Conservation (phyloP, 2,888 invertebrate species). For the Caenorhabditis sp. region DNA sequence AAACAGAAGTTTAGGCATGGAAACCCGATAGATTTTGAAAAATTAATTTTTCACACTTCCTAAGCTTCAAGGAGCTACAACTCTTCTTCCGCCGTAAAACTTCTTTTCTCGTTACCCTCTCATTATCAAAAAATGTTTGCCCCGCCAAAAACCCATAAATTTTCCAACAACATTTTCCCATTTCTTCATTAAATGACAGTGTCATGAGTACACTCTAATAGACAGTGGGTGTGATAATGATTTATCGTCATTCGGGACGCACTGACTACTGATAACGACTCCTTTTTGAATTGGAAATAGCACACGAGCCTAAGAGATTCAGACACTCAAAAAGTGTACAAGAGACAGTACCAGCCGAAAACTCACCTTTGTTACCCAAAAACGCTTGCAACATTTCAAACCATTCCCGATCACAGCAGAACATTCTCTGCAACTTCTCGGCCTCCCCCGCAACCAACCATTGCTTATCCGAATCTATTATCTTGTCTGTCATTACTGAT, state of each 20-base stretch:
- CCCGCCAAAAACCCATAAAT: constrained; percentile 9
- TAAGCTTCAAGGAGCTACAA: not conserved
- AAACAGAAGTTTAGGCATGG: too few relatives aligned
- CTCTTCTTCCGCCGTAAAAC: not conserved
- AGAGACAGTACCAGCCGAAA: constrained; percentile 19
- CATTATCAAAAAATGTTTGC: constrained; percentile 15
- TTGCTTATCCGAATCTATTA: constrained; percentile 14
- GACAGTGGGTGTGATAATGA: constrained; percentile 68
- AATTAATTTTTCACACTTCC: too few relatives aligned
- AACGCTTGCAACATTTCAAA: constrained; percentile 5
- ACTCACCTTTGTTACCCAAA: constrained; percentile 43
- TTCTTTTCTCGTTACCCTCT: not conserved
- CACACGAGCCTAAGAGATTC: not conserved
- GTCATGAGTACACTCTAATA: constrained; percentile 56
- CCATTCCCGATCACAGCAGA: not conserved
- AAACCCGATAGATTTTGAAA: too few relatives aligned
- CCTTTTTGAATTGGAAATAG: not conserved
- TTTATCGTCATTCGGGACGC: constrained; percentile 50
- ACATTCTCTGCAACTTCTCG: not conserved
- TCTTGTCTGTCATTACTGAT: not conserved
- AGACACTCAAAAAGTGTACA: not conserved
- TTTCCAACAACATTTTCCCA: constrained; percentile 2
- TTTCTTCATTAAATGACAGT: not conserved
- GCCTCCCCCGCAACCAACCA: not conserved
- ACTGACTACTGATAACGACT: constrained; percentile 33